A percentile compares a stretch with the other conserved stretches of the same genome.
These are phyloP conservation scores for Hippolais icterina DNA, from an alignment of 2,113 vertebrate genomes.

Conservation along the genomic window DNA sequence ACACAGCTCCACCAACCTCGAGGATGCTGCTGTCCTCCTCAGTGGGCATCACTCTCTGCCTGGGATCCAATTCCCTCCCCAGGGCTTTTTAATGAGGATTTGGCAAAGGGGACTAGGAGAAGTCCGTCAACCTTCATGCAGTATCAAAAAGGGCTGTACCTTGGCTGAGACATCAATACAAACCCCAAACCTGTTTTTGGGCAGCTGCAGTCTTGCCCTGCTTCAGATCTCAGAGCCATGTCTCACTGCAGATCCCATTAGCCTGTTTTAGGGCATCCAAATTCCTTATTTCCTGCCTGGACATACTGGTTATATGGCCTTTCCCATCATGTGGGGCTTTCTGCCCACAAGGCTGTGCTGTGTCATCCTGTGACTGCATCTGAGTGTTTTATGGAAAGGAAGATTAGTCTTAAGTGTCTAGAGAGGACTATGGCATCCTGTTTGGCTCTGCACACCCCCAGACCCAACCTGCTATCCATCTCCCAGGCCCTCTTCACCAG, in stretches of 20 bases:
- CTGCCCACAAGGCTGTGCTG: accelerated
- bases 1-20: accelerated
- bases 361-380: not conserved
- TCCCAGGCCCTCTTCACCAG: accelerated
- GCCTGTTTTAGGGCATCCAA: not conserved
- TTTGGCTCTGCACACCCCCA: not conserved
- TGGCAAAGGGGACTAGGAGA: not conserved
- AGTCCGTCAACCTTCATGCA: not conserved
- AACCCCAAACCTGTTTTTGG: not conserved
- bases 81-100: not conserved
- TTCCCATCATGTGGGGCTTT: not conserved
- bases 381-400: not conserved
- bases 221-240: accelerated
- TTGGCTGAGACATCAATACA: not conserved
- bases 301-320: not conserved
- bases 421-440: not conserved
- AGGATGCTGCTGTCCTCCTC: not conserved
- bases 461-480: not conserved
- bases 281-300: not conserved
- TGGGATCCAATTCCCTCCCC: not conserved
- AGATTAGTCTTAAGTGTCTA: not conserved
- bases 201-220: not conserved
- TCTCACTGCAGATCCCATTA: not conserved
- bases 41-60: accelerated
- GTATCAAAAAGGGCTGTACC: not conserved